Evolutionary conservation across 1,140 invertebrate species (phyloP), one percentile per base, ranked within the genome.

Genomic region (Solenopsis invicta): DNA sequence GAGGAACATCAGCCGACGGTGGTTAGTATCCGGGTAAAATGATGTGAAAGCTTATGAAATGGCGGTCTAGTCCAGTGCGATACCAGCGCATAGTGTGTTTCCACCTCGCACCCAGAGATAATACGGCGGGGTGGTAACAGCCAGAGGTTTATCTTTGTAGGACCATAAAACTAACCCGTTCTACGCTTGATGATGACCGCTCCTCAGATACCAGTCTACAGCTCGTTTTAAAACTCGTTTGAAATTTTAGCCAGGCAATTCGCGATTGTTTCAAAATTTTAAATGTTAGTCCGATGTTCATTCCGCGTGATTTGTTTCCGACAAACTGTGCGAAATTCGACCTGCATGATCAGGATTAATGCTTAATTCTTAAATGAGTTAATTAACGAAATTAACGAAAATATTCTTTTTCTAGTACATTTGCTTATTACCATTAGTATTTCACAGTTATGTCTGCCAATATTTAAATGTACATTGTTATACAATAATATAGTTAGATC

Each of bases 1-100:
- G 85, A 88, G 75, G 84, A 88, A 86, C 84, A 87, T 85, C 80
- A 85, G 76, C 56, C 64, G 61, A 78, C 84, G 75, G 71, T 66
- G 78, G 87, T 86, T 87, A 87, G 75, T 89, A 85, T 81, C 72
- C 77, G 54, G 72, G 69, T 85, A 91, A 91, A 91, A 91, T 87
- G 90, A 91, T 75, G 88, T 89, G 90, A 91, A 90, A 91, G 89
- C 90, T 91, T 91, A 89, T 89, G 85, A 91, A 91, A 91, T 87
- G 90, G 87, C 87, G 87, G 89, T 91, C 85, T 86, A 89, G 80
- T 87, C 56, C 81, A 59, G 80, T 64, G 85, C 90, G 89, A 91
- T 91, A 90, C 72, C 80, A 59, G 72, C 52, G 76, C 87, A 77
- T 64, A 82, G 56, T 88, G 37, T 81, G 81, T 85, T 91, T 82